These are phyloP conservation scores for Harpagifer antarcticus DNA, from an alignment of 2,797 vertebrate genomes.

Conservation along the genomic window DNA sequence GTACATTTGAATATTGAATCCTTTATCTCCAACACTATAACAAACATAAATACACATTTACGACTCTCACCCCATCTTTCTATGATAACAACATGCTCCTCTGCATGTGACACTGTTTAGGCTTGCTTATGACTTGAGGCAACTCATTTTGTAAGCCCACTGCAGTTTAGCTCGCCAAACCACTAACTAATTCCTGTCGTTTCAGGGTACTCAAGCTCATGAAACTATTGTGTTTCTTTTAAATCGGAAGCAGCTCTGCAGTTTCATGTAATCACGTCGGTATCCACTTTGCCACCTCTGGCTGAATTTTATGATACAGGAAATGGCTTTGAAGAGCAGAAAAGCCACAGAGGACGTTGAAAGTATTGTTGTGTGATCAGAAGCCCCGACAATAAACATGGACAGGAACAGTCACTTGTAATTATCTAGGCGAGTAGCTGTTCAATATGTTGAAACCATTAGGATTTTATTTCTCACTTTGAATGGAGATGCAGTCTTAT, in stretches of 20 bases:
- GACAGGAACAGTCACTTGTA: neutral
- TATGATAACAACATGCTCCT: neutral
- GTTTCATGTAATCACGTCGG: constrained; percentile 2
- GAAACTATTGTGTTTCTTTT: neutral
- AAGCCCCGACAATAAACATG: neutral
- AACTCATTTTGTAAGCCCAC: neutral
- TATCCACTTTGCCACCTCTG: neutral
- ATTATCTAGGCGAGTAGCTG: neutral
- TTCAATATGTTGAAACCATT: too few species aligned
- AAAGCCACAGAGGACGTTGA: constrained; percentile 20
- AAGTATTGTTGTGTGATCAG: neutral
- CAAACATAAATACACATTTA: neutral
- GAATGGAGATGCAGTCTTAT: neutral
- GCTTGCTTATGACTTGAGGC: too few species aligned
- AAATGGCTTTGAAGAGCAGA: constrained; percentile 35
- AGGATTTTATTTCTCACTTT: neutral
- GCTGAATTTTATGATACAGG: constrained; percentile 11
- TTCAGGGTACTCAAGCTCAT: neutral
- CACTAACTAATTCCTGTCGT: neutral
- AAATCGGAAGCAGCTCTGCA: neutral
- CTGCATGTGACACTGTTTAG: neutral
- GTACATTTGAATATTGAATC: neutral
- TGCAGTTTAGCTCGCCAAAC: neutral
- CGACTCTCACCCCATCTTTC: neutral
- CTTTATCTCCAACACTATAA: neutral